A percentile compares a stretch with the other conserved stretches of the same genome.
These are phyloP conservation scores for Labeo calbasu DNA, from an alignment of 2,797 vertebrate species.

Conservation along the genomic window DNA sequence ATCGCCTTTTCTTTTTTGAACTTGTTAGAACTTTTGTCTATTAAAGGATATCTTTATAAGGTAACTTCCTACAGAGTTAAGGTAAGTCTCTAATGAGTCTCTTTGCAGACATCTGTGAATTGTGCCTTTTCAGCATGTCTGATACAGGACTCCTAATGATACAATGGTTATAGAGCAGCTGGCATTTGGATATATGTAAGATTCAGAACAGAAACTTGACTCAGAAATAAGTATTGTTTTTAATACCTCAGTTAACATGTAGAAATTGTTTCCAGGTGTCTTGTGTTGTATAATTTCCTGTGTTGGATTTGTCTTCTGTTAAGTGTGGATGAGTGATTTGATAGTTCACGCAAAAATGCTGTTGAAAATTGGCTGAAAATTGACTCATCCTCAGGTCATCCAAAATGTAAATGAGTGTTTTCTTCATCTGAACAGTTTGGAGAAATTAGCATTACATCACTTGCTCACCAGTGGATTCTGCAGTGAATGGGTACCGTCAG, in stretches of 20 bases:
- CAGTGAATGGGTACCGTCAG: too few species aligned
- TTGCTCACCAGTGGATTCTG: too few species aligned
- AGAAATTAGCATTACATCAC: too few species aligned
- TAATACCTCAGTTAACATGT: neutral
- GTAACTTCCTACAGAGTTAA: neutral
- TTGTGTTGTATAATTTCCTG: neutral
- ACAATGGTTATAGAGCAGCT: neutral
- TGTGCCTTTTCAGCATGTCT: neutral
- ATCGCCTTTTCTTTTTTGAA: neutral
- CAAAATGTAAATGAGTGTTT: too few species aligned
- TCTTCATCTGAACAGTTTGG: too few species aligned
- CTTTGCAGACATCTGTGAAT: neutral
- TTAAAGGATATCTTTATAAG: neutral
- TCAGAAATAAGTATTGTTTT: neutral
- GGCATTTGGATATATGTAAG: neutral
- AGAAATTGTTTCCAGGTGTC: neutral
- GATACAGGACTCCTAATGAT: neutral
- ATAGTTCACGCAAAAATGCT: too few species aligned
- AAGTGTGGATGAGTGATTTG: too few species aligned
- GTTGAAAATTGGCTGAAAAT: too few species aligned
- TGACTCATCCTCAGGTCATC: too few species aligned
- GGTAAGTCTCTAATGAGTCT: neutral
- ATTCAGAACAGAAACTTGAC: neutral
- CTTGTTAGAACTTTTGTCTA: neutral
- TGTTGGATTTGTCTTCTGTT: neutral